Evolutionary conservation across 2,113 vertebrate species (phyloP), one percentile per base, ranked within the genome.

Genomic region (Ardeotis arabs): DNA sequence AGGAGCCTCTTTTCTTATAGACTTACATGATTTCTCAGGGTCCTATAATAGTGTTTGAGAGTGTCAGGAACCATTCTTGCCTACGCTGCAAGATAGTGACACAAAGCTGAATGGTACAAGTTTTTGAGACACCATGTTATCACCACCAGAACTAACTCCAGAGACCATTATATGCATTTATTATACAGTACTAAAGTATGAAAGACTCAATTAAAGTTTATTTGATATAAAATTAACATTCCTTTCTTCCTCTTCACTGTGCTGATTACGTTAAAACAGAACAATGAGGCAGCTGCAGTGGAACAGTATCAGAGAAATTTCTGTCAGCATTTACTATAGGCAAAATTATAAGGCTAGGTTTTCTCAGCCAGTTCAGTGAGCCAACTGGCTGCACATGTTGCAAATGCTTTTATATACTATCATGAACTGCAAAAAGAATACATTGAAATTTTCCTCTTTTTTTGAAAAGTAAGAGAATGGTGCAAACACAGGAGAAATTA

Each of bases 281-380:
- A 96, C 96, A 97, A 97, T 97, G 93, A 93, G 84, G 93, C 96
- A 97, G 96, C 96, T 97, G 96, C 96, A 89, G 91, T 94, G 94
- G 94, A 97, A 96, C 84, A 87, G 93, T 59, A 59, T 83, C 93
- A 89, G 95, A 89, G 94, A 91, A 89, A 95, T 95, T 95, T 95
- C 95, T 95, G 96, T 96, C 94, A 96, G 96, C 96, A 91, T 87
- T 97, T 95, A 76, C 95, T 67, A 87, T 12, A 87, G 95, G 77
- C 53, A 0, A 97, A 96, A 96, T 96, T 95, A 94, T 79, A 90
- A 95, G 94, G 77, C 91, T 94, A 93, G 74, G 37, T 87, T 95
- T 91, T 84, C 95, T 95, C 91, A 89, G 89, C 93, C 94, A 94
- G 95, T 68, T 91, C 94, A 88, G 69, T 13, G 86, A 96, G 95